Conservation (phyloP, 2,113 vertebrate genomes). For the Pseudopipra pipra region DNA sequence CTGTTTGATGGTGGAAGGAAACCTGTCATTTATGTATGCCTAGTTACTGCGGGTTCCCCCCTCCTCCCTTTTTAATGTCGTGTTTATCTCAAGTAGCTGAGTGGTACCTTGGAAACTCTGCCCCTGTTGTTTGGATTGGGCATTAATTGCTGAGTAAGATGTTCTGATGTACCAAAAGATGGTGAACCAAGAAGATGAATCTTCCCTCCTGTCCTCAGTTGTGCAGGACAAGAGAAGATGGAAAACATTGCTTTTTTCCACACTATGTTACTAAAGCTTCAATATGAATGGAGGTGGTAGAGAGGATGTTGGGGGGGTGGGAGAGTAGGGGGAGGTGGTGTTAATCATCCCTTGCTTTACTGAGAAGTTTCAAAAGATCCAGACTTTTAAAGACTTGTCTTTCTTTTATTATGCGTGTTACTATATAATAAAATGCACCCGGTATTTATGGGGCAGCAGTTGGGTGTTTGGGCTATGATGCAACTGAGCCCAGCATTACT, state of each 20-base stretch:
- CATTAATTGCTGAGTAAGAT: not conserved
- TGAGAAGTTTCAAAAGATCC: not conserved
- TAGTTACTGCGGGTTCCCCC: not conserved
- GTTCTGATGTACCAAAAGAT: not conserved
- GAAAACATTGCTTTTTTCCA: not conserved
- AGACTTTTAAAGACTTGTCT: not conserved
- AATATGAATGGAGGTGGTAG: not conserved
- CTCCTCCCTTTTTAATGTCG: not conserved
- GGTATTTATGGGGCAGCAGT: not conserved
- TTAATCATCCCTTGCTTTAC: not conserved
- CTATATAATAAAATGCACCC: not conserved
- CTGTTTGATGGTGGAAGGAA: not conserved
- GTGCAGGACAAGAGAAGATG: not conserved
- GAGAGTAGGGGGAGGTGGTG: not conserved
- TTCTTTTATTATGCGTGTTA: not conserved
- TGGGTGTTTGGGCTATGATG: not conserved
- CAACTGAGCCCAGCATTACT: not conserved
- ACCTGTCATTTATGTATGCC: not conserved
- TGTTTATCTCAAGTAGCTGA: not conserved
- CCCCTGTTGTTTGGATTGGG: not conserved
- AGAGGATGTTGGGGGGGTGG: not conserved
- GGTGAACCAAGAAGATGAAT: not conserved
- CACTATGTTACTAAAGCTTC: not conserved
- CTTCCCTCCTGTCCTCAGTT: not conserved
- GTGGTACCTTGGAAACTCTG: conserved; percentile 39